These are phyloP conservation scores for Cydia fagiglandana DNA, from an alignment of 1,140 invertebrate genomes.

Conservation along the genomic window DNA sequence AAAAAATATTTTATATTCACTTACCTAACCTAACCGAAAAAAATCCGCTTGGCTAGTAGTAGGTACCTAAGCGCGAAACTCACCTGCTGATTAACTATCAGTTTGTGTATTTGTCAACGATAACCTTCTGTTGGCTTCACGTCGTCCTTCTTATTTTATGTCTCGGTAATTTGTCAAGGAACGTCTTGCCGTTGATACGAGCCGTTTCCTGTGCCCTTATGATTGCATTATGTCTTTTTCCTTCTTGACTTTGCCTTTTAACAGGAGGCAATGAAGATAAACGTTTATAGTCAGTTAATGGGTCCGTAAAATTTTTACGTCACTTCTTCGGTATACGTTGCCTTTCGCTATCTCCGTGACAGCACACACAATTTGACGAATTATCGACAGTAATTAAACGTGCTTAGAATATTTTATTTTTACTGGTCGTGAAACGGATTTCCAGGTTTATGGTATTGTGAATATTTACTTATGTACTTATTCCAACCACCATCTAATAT, in stretches of 20 bases:
- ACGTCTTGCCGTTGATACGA: conserved; percentile 18
- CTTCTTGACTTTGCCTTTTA: conserved; percentile 16
- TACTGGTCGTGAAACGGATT: no score
- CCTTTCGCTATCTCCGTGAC: background rate
- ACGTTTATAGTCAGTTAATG: background rate
- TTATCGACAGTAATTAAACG: no score
- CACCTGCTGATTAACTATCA: conserved; percentile 34
- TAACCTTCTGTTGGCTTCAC: conserved; percentile 37
- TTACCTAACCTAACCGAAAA: background rate
- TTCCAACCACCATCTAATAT: no score
- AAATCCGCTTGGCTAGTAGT: background rate
- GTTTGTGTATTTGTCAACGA: conserved; percentile 38
- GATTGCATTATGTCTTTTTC: conserved; percentile 18
- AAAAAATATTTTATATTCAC: no score
- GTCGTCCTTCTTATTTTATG: conserved; percentile 39
- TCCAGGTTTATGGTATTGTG: no score
- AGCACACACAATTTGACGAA: background rate
- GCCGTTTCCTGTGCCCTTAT: conserved; percentile 16
- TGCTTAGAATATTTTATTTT: no score
- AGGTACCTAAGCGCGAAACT: background rate
- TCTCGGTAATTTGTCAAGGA: conserved; percentile 43
- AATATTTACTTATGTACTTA: no score
- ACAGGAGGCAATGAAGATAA: conserved; percentile 14
- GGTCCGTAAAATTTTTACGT: background rate
- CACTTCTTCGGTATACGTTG: background rate